Conservation (phyloP, 2,113 vertebrate genomes). For the Theristicus caerulescens region DNA sequence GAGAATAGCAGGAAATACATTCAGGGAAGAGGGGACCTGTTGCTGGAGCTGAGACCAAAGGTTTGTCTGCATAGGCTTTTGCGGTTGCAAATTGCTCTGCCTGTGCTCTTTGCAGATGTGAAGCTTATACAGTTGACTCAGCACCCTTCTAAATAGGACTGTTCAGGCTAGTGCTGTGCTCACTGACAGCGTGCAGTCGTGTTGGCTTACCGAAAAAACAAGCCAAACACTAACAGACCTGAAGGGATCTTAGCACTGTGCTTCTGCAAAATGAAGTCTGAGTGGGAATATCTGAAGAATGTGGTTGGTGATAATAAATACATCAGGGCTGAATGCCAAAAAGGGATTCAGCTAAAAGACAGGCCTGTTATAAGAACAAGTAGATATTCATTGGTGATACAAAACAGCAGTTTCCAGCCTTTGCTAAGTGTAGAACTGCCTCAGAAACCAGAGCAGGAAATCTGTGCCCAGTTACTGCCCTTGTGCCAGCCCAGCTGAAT, state of each 20-base stretch:
- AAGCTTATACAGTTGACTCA: neutral
- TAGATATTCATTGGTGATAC: neutral
- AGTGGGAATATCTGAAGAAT: neutral
- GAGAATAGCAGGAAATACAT: neutral
- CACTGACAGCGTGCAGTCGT: neutral
- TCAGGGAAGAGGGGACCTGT: neutral
- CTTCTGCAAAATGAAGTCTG: neutral
- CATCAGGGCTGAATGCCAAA: neutral
- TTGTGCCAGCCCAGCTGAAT: neutral
- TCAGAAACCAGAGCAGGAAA: neutral
- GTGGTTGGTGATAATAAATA: neutral
- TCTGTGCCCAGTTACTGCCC: neutral
- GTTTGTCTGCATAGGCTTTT: neutral
- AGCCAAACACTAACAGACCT: neutral
- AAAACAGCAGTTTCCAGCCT: neutral
- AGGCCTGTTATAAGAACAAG: neutral
- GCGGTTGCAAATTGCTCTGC: neutral
- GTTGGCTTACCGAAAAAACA: neutral
- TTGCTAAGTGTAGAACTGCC: neutral
- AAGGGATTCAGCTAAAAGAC: neutral
- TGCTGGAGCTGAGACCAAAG: neutral
- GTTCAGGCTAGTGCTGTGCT: neutral
- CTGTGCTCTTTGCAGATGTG: neutral
- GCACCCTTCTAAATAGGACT: neutral
- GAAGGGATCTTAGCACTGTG: neutral